phyloP scores from a whole-genome alignment of 2,888 invertebrate genomes.

The Amphipyra tragopoginis region DNA sequence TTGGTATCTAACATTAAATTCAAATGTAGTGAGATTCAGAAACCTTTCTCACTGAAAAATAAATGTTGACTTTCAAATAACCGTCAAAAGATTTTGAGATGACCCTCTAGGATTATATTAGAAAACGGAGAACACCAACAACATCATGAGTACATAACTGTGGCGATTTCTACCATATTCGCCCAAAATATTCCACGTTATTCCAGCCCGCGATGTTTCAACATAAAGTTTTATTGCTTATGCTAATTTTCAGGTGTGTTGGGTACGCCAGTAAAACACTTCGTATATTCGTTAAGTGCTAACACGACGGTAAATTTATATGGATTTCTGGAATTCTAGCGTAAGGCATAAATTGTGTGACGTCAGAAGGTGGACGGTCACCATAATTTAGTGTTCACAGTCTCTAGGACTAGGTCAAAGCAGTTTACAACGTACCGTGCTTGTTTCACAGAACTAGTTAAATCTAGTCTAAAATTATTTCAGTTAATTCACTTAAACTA shows the following conservation, averaged over 20 bases:
- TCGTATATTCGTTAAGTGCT: constrained; percentile 64
- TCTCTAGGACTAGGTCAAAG: constrained; percentile 19
- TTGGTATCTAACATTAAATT: too few species aligned
- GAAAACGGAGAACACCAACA: neutral
- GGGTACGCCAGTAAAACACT: constrained; percentile 59
- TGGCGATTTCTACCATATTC: constrained; percentile 38
- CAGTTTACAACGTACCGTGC: neutral
- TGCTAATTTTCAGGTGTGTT: constrained; percentile 71
- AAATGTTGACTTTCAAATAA: neutral
- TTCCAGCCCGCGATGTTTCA: constrained; percentile 44
- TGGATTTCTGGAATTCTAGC: constrained; percentile 52
- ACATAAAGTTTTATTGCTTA: constrained; percentile 76
- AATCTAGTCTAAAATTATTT: neutral
- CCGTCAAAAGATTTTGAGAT: too few species aligned
- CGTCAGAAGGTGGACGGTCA: constrained; percentile 25
- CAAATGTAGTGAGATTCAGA: too few species aligned
- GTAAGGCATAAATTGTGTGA: constrained; percentile 32
- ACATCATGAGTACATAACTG: constrained; percentile 22
- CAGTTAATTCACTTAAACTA: too few species aligned
- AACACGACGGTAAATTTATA: constrained; percentile 57
- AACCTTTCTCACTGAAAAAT: too few species aligned
- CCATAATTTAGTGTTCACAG: constrained; percentile 24
- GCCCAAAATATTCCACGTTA: constrained; percentile 53
- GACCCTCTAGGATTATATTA: neutral
- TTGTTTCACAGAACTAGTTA: neutral